These are phyloP conservation scores for Nothura maculosa DNA, from an alignment of 2,797 vertebrate species.

Conservation along the genomic window DNA sequence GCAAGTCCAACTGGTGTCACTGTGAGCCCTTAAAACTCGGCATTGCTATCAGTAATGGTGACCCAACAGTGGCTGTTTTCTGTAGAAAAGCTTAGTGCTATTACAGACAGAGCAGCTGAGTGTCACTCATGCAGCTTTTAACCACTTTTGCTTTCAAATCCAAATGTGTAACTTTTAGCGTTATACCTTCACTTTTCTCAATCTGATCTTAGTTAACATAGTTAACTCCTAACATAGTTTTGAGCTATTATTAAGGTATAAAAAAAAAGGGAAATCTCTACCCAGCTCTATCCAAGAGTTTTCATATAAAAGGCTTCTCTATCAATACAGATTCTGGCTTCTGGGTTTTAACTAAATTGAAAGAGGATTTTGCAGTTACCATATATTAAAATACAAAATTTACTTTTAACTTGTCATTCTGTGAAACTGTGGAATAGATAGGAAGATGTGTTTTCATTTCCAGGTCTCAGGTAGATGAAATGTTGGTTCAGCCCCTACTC, in stretches of 20 bases:
- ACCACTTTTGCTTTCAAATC: neutral
- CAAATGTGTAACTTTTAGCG: neutral
- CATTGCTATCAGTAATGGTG: neutral
- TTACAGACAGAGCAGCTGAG: neutral
- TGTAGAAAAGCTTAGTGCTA: neutral
- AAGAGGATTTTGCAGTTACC: neutral
- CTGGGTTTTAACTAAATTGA: neutral
- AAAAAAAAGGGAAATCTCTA: neutral
- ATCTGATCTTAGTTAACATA: neutral
- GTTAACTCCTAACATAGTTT: neutral
- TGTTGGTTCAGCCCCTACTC: neutral
- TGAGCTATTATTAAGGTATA: neutral
- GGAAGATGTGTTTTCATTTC: neutral
- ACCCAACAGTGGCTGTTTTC: neutral
- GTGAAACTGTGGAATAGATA: neutral
- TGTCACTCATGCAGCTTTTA: neutral
- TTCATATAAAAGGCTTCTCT: neutral
- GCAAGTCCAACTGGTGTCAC: neutral
- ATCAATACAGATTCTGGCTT: neutral
- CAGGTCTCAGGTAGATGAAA: neutral
- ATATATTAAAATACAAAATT: neutral
- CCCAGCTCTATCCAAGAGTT: neutral
- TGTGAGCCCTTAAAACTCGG: neutral
- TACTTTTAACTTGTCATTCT: neutral
- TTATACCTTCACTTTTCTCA: neutral